Percentiles rank a stretch among this genome's conserved stretches.
phyloP scores from a whole-genome alignment of 1,140 invertebrate species.

The Cotesia typhae region DNA sequence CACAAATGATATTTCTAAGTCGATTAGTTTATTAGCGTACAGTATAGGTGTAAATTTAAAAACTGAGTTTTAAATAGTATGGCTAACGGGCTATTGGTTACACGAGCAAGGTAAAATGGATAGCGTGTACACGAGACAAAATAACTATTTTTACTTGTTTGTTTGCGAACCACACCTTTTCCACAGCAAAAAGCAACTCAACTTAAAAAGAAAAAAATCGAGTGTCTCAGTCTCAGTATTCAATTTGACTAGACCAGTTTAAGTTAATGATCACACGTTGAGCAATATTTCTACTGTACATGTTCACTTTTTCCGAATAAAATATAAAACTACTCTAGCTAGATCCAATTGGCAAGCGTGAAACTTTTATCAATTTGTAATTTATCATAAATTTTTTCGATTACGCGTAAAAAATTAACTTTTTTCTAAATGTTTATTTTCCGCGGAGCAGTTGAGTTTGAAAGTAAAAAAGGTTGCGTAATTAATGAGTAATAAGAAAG shows the following conservation, averaged over 20 bases:
- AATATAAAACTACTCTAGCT: too few relatives aligned
- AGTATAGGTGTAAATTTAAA: background rate
- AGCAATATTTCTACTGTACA: too few relatives aligned
- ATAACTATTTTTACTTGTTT: slow-evolving; percentile 10
- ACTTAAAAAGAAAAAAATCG: too few relatives aligned
- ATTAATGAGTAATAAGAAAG: background rate
- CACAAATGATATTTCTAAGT: too few relatives aligned
- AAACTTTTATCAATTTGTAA: too few relatives aligned
- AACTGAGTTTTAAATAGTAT: slow-evolving; percentile 20
- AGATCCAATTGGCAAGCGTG: background rate
- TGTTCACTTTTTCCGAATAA: background rate
- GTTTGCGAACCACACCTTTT: slow-evolving; percentile 31
- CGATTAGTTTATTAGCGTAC: too few relatives aligned
- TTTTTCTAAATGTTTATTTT: background rate
- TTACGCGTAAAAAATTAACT: background rate
- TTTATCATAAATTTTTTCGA: too few relatives aligned
- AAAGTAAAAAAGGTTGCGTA: background rate
- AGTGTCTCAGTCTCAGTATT: background rate
- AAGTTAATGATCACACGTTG: too few relatives aligned
- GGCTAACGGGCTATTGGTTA: slow-evolving; percentile 45
- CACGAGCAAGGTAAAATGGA: slow-evolving; percentile 46
- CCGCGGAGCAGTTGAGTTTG: background rate
- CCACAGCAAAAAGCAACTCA: background rate
- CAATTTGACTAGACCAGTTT: background rate
- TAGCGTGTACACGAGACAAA: slow-evolving; percentile 24